Percentiles rank a stretch among this genome's conserved stretches.
Conservation (phyloP, 1,140 invertebrate genomes). For the Capitella teleta region DNA sequence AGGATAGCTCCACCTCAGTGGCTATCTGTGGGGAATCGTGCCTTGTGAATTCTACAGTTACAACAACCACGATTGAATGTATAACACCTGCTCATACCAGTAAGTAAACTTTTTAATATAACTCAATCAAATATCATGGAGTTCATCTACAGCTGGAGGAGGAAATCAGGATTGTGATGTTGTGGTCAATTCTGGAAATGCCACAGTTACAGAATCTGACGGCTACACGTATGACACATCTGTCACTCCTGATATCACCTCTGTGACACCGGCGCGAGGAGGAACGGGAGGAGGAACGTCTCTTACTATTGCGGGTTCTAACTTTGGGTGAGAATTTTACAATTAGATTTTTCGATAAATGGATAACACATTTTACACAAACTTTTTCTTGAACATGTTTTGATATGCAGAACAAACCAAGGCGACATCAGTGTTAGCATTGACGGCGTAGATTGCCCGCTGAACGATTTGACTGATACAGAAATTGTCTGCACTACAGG, state of each 20-base stretch:
- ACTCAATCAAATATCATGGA: neutral
- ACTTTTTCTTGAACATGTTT: neutral
- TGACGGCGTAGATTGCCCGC: conserved; percentile 10
- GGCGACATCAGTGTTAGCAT: conserved; percentile 16
- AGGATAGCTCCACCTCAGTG: too few species aligned
- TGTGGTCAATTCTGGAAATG: neutral
- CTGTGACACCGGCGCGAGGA: conserved; percentile 10
- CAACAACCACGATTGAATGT: too few species aligned
- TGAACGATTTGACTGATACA: conserved; percentile 8
- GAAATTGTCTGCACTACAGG: conserved; percentile 16
- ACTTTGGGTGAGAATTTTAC: conserved; percentile 13
- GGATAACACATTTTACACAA: neutral
- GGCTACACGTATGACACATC: conserved; percentile 1
- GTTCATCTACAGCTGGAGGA: neutral
- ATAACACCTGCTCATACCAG: neutral
- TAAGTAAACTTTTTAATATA: neutral
- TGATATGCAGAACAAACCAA: neutral
- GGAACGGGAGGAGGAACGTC: conserved; percentile 15
- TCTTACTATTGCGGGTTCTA: conserved; percentile 11
- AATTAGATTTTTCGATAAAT: neutral
- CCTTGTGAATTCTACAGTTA: too few species aligned
- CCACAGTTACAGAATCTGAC: neutral
- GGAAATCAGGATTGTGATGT: neutral
- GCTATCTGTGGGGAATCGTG: too few species aligned
- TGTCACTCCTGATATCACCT: conserved; percentile 7